Evolutionary conservation across 2,888 invertebrate genomes (phyloP), one percentile per base, ranked within the genome.

Genomic region (Perizoma flavofasciatum): DNA sequence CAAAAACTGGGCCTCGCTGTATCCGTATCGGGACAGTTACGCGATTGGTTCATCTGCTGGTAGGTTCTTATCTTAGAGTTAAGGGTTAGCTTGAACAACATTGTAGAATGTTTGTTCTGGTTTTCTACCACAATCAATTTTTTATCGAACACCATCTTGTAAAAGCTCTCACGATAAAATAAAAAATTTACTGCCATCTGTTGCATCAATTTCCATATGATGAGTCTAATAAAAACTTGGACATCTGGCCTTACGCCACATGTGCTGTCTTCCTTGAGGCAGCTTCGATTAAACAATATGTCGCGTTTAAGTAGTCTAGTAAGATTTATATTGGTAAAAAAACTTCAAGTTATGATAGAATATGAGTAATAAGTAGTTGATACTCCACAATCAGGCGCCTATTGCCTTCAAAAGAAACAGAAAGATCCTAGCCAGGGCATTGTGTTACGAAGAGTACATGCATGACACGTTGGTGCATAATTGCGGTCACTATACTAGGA

Each of bases 201-300:
- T 48, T 52, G 39, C 51, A 52, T 11, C 49, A 3, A 4, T 2
- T 52, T 22, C 57, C 11, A 22, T 35, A 33, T 9, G 43, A 22
- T 43, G 46, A 39, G 33, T 49, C 49, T 50, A 60, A 55, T 58
- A 58, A 59, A 53, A 63, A 51, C 34, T 43, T 43, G 52, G 40
- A 65, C 67, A 68, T 66, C 61, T 67, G 65, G 52, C 51, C 51
- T 39, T 40, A n/a, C 37, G 37, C 55, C 59, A 63, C 67, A 64
- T 62, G 61, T 55, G 59, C n/a, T 49, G 22, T 45, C 56, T 58
- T 60, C 57, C 65, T 41, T 62, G 61, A 61, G 63, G 60, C 55
- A 59, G 40, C 22, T 32, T 45, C 43, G 39, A 22, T 54, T 59
- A 62, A 59, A 63, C 60, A 59, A 45, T 37, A 34, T 37, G 9